Evolutionary conservation across 2,888 invertebrate genomes (phyloP), one percentile per base, ranked within the genome.

Genomic region (Eurois occulta): DNA sequence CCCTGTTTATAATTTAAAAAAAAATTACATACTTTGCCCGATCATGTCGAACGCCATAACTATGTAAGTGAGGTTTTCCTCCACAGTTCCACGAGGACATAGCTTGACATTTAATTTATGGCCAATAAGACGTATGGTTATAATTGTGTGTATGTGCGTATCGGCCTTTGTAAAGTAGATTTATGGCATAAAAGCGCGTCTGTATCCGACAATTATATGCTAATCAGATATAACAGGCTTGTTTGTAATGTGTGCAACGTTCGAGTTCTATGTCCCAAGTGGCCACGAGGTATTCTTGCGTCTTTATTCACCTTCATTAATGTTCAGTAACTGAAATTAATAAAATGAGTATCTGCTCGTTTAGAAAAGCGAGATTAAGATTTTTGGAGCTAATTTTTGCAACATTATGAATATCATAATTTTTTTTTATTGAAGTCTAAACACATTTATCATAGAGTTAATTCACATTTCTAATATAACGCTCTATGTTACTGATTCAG

Each of bases 131-230:
- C 16, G 43, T 83, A 86, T 81, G 75, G 86, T 78, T 81, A 78
- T 86, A 87, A 87, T 87, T 79, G 77, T 77, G 71, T 80, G 69
- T 75, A 70, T 75, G 35, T 79, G 81, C 81, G 83, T 87, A 87
- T 84, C 86, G 90, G 92, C 91, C 92, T 93, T 94, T 92, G 91
- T 90, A 90, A 88, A 89, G 81, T 90, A 93, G 94, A 95, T 95
- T 95, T 95, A 95, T 94, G 86, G 91, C 91, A 86, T 86, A 88
- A 91, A 92, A 91, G 91, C 91, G 91, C 91, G 90, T 87, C 90
- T 89, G 92, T 91, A 93, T 91, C 93, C 93, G 91, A 94, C 95
- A 94, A 95, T 95, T 95, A 95, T 94, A 95, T 95, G 95, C 90
- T 94, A 95, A 95, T 94, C 89, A 88, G 88, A 80, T 85, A 84